Evolutionary conservation across 2,113 vertebrate genomes (phyloP), one percentile per base, ranked within the genome.

Genomic region (Urocynchramus pylzowi): DNA sequence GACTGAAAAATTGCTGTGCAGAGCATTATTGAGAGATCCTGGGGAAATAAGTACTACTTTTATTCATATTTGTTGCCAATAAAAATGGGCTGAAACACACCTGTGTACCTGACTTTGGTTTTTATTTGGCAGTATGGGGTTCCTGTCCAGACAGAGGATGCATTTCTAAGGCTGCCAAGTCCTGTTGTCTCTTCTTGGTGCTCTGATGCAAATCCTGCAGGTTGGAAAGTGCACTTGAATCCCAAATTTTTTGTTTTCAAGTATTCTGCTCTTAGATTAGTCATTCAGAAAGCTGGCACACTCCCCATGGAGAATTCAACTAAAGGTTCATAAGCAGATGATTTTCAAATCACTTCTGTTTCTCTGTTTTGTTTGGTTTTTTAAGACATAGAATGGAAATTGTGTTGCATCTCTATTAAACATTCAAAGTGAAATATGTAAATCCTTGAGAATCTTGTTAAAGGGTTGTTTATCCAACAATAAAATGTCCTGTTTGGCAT

Each of bases 191-290:
- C 98, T 30, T 96, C 98, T 35, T 95, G 98, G 75, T 99, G 99
- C 89, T 94, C 98, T 37, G 98, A 99, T 75, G 41, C 28, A 3
- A 99, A 98, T 94, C 99, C 99, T 95, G 98, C 99, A 98, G 99
- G 99, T 99, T 91, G 69, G 68, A 71, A 83, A 64, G 52, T 15
- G 6, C 19, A 6, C 35, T 96, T 87, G 47, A 79, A 70, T 77
- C 87, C 26, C 11, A 19, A 2, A 75, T 77, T 75, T 91, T 91
- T 80, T 89, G 24, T 19, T 85, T 77, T 88, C 31, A 50, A 70
- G 23, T 70, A 10, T 77, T 64, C n/a, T 87, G 26, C 35, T 83
- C 44, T 79, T 35, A 85, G 37, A 28, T 73, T 28, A 35, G 4
- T 53, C 57, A 89, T 30, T 63, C 52, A 78, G 22, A 81, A 37